These are phyloP conservation scores for Acronicta psi DNA, from an alignment of 2,888 invertebrate species.

Conservation along the genomic window DNA sequence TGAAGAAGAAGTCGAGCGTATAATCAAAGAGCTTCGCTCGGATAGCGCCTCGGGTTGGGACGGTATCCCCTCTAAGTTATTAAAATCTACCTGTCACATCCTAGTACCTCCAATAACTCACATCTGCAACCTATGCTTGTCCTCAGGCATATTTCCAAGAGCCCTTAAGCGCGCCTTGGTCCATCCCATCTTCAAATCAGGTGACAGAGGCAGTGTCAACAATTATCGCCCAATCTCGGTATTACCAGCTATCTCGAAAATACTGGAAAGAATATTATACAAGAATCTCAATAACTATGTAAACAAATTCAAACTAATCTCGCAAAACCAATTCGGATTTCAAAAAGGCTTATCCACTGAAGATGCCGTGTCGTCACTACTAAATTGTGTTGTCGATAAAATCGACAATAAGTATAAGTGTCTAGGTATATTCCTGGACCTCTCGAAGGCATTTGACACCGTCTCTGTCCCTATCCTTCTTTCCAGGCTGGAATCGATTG, in stretches of 20 bases:
- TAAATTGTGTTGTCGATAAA: slow-evolving; percentile 2
- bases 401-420: slow-evolving; percentile 1
- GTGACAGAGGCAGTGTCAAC: slow-evolving; percentile 7
- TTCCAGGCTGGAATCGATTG: background rate
- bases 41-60: too few species aligned
- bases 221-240: slow-evolving; percentile 12
- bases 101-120: slow-evolving; percentile 4
- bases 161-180: background rate
- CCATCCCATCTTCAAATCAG: slow-evolving; percentile 4
- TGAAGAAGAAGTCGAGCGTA: too few species aligned
- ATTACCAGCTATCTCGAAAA: slow-evolving; percentile 8
- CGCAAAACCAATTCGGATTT: slow-evolving; percentile 1
- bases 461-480: slow-evolving; percentile 1
- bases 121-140: slow-evolving; percentile 7
- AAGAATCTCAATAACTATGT: background rate
- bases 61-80: too few species aligned
- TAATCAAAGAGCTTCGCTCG: too few species aligned
- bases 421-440: slow-evolving; percentile 6
- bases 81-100: slow-evolving; percentile 2
- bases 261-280: slow-evolving; percentile 5
- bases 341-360: background rate
- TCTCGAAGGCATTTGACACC: slow-evolving; percentile 4
- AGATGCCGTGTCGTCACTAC: slow-evolving; percentile 3
- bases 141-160: slow-evolving; percentile 5
- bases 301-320: slow-evolving; percentile 2